Evolutionary conservation across 1,140 invertebrate species (phyloP).

Genomic region (Parapsyche elsis): DNA sequence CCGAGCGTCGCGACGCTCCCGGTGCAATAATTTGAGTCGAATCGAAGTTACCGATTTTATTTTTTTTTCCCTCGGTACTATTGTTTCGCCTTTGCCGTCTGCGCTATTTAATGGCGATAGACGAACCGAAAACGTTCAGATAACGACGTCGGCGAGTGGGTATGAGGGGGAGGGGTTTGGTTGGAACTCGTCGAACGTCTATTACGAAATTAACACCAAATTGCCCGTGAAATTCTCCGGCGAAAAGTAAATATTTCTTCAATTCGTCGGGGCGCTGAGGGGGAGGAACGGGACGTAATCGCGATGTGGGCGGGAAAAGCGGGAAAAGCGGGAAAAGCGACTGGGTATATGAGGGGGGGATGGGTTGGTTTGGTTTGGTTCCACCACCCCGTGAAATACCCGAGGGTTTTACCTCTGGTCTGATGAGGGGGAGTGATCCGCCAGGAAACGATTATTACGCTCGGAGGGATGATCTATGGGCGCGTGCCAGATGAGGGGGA

Average conservation of each 20-base stretch:
- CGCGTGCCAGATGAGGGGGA: conserved; percentile 13
- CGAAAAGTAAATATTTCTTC: conserved; percentile 32
- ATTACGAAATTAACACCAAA: conserved; percentile 33
- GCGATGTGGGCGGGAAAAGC: not conserved
- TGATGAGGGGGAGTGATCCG: conserved; percentile 31
- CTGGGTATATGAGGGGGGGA: not conserved
- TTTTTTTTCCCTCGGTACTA: not conserved
- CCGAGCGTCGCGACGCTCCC: no score
- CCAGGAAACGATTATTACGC: conserved; percentile 44
- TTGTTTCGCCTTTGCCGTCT: not conserved
- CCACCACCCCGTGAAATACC: conserved; percentile 22
- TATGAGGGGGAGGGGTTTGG: not conserved
- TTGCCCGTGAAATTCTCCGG: conserved; percentile 31
- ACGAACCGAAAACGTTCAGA: not conserved
- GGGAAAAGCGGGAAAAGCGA: not conserved
- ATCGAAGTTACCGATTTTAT: not conserved
- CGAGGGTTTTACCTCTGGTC: not conserved
- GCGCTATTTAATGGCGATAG: not conserved
- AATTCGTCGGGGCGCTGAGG: not conserved
- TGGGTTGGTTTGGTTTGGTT: not conserved
- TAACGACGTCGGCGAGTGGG: not conserved
- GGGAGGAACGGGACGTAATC: not conserved
- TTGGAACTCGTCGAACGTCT: conserved; percentile 16
- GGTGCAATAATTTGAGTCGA: not conserved
- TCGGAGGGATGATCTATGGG: conserved; percentile 37